Evolutionary conservation across 2,797 vertebrate species (phyloP).

Genomic region (Vespertilio murinus): DNA sequence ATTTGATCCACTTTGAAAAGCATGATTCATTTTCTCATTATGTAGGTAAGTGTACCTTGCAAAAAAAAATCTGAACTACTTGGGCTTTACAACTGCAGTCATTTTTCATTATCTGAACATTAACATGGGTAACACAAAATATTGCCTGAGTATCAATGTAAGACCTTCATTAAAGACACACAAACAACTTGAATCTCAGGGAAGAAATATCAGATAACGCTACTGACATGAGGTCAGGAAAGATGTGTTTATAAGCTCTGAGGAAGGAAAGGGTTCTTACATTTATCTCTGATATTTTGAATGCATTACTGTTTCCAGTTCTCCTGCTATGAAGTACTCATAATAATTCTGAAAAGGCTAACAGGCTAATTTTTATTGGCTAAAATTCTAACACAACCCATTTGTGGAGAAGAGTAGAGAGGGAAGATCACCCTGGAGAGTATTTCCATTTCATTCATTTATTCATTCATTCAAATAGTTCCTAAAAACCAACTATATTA

Average conservation of each 20-base stretch:
- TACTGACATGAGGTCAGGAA: neutral
- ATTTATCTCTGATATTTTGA: slow-evolving; percentile 6
- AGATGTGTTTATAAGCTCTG: neutral
- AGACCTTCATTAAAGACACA: slow-evolving; percentile 50
- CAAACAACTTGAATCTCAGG: neutral
- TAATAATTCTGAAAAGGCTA: slow-evolving; percentile 5
- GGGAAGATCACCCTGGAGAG: neutral
- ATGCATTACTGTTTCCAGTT: neutral
- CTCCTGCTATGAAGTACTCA: neutral
- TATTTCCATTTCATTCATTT: neutral
- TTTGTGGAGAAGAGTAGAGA: neutral
- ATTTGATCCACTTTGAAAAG: slow-evolving; percentile 45
- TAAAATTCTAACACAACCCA: neutral
- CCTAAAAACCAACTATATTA: neutral
- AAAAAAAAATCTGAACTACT: slow-evolving; percentile 50
- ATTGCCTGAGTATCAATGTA: neutral
- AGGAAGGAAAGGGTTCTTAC: neutral
- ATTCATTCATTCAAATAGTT: neutral
- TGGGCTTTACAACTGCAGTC: slow-evolving; percentile 51
- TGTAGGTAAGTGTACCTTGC: slow-evolving; percentile 21
- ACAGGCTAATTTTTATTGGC: neutral
- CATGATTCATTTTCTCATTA: slow-evolving; percentile 62
- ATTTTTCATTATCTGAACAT: slow-evolving; percentile 54
- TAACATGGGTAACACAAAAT: slow-evolving; percentile 3
- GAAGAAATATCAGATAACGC: neutral